A percentile compares a stretch with the other conserved stretches of the same genome.
These are phyloP conservation scores for Propithecus coquereli DNA, from an alignment of 2,113 vertebrate genomes.

Conservation along the genomic window DNA sequence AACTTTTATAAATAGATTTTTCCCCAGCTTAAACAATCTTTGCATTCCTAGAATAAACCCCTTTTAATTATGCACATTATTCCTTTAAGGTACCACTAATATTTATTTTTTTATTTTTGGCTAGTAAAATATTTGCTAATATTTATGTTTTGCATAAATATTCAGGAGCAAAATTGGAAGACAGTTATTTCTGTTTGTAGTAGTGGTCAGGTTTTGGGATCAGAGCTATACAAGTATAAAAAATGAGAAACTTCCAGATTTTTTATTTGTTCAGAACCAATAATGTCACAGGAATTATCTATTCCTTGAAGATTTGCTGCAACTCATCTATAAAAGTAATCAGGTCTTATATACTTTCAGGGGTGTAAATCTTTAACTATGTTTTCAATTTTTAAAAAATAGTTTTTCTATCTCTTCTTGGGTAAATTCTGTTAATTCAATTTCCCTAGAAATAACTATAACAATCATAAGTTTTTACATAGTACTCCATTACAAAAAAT, in stretches of 20 bases:
- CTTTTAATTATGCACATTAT: neutral
- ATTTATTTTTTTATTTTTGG: neutral
- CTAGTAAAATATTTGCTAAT: neutral
- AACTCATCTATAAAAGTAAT: neutral
- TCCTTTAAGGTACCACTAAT: neutral
- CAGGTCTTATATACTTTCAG: neutral
- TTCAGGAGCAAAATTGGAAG: neutral
- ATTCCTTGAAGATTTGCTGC: neutral
- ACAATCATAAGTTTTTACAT: neutral
- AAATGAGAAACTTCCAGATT: neutral
- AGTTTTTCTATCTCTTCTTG: neutral
- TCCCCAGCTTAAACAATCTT: neutral
- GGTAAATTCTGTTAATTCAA: neutral
- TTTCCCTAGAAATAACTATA: neutral
- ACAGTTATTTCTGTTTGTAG: neutral
- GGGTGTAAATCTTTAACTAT: neutral
- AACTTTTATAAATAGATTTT: neutral
- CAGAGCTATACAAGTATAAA: neutral
- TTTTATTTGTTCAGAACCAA: neutral
- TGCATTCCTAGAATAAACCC: neutral
- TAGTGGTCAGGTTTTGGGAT: neutral
- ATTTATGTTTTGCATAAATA: neutral
- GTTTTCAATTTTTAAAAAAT: neutral
- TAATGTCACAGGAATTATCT: neutral
- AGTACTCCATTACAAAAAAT: neutral